These are phyloP conservation scores for Eristalis tenax DNA, from an alignment of 2,888 invertebrate genomes.

Conservation along the genomic window DNA sequence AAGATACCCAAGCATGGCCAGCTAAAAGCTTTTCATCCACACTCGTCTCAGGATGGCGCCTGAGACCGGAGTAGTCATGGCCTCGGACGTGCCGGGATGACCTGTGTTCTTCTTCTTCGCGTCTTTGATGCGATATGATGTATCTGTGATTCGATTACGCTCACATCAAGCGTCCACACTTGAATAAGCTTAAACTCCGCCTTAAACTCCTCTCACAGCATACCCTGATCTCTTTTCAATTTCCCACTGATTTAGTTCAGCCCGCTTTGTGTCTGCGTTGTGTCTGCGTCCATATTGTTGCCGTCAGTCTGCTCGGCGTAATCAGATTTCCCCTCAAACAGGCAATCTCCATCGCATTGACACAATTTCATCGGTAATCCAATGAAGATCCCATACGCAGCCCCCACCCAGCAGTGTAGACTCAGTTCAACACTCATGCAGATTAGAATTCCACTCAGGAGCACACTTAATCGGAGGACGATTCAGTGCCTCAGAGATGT, in stretches of 20 bases:
- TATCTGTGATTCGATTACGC: not conserved
- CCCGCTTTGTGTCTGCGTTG: not conserved
- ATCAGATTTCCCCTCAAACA: constrained; percentile 41
- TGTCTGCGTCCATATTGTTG: not conserved
- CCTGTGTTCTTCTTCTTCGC: not conserved
- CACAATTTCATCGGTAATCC: constrained; percentile 1
- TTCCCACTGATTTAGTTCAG: not conserved
- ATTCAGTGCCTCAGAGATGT: not conserved
- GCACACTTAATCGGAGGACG: constrained; percentile 24
- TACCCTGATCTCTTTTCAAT: constrained; percentile 3
- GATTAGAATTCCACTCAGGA: constrained; percentile 53
- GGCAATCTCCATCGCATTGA: constrained; percentile 34
- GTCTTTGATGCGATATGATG: not conserved
- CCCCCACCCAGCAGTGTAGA: not conserved
- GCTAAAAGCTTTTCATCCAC: not conserved
- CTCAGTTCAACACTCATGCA: not conserved
- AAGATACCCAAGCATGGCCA: constrained; percentile 4
- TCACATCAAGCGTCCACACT: not conserved
- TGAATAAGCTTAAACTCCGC: not conserved
- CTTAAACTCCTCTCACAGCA: not conserved
- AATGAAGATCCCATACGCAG: not conserved
- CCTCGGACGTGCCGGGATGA: not conserved
- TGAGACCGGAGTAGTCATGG: not conserved
- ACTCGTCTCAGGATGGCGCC: not conserved
- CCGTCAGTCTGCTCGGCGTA: not conserved